phyloP scores from a whole-genome alignment of 1,140 invertebrate species.

The Penaeus chinensis region DNA sequence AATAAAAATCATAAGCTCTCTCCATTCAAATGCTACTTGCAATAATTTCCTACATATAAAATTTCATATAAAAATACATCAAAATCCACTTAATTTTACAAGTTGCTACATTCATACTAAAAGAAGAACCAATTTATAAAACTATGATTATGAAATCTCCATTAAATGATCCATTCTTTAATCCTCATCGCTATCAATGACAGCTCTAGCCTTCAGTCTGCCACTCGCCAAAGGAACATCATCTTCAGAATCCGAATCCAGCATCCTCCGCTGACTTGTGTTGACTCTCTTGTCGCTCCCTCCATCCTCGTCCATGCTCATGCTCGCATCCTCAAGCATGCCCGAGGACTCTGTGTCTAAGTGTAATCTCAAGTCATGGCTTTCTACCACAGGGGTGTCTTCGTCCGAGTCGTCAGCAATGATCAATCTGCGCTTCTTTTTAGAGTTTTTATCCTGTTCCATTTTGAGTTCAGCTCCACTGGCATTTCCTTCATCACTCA shows the following conservation, averaged over 20 bases:
- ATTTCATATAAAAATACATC: too few relatives aligned
- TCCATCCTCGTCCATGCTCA: not conserved
- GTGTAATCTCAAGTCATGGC: slow-evolving; percentile 22
- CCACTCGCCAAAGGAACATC: slow-evolving; percentile 10
- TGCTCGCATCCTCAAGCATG: not conserved
- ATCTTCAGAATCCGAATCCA: slow-evolving; percentile 41
- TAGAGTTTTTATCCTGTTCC: not conserved
- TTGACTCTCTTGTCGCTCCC: not conserved
- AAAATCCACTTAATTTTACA: too few relatives aligned
- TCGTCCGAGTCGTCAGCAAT: slow-evolving; percentile 34
- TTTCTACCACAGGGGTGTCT: not conserved
- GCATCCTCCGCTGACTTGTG: not conserved
- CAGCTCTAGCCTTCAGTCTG: slow-evolving; percentile 37
- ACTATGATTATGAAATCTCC: not conserved
- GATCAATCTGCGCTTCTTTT: slow-evolving; percentile 38
- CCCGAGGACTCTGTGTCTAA: slow-evolving; percentile 33
- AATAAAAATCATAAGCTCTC: too few relatives aligned
- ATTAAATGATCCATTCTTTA: not conserved
- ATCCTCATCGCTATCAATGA: slow-evolving; percentile 54
- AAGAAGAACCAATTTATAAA: not conserved
- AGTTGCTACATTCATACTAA: not conserved
- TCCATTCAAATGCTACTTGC: too few relatives aligned
- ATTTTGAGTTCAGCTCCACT: not conserved
- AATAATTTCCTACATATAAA: too few relatives aligned
- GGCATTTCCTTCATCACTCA: slow-evolving; percentile 17